Evolutionary conservation across 2,113 vertebrate species (phyloP), one percentile per base, ranked within the genome.

Genomic region (Fregata magnificens): DNA sequence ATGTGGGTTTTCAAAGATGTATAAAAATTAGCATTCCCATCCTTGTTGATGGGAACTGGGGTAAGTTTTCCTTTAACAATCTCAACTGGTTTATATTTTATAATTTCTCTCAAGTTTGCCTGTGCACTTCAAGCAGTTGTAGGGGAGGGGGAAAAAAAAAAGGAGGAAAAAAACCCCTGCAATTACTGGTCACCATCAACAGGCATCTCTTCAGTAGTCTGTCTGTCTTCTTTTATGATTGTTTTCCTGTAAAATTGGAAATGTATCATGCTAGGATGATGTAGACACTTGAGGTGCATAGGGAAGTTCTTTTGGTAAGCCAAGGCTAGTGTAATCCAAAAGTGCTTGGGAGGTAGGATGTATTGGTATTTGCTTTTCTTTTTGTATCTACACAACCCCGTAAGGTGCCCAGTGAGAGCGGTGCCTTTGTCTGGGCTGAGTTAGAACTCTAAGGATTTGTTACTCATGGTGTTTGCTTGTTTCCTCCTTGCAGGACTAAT

Each of bases 141-240:
- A 62, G 49, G 16, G 24, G 32, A 61, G 25, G 9, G 16, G 7
- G 5, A 4, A 25, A 53, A 53, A 28, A 16, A 42, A 18, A 11
- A 36, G 4, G 3, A 10, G 12, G 7, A 16, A 25, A 62, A 17
- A 21, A 6, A 3, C 6, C 9, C 19, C 9, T 4, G 2, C 22
- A 25, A 7, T 78, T 93, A 45, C 5, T 45, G 22, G 10, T 86
- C 22, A 56, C 29, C 14, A 61, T 76, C 17, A 79, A 28, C 10
- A 71, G 21, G 9, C n/a, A 2, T 55, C 17, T 42, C 34, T 89
- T 70, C 19, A 77, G 16, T 36, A 56, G 11, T 31, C 49, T 69
- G 25, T 29, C 15, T 40, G 32, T 81, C 45, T 50, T 86, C 77
- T 88, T 63, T 72, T 22, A 56, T 1, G 1, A 31, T 70, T 0